Evolutionary conservation across 2,888 invertebrate genomes (phyloP).

Genomic region (Lasioglossum malachurum): DNA sequence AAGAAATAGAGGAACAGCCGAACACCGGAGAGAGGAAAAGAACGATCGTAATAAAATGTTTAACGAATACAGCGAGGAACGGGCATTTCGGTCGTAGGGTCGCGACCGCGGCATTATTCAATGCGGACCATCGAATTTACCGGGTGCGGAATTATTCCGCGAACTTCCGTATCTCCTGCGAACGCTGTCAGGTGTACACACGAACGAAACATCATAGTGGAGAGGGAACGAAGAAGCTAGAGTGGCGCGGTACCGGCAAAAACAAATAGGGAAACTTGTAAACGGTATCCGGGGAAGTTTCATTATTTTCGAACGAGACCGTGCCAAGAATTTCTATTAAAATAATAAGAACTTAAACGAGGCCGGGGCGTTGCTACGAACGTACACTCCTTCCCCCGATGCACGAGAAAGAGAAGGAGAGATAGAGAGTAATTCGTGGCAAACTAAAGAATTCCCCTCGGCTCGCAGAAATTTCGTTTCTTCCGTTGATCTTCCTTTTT

Average conservation of each 20-base stretch:
- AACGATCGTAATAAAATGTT: slow-evolving; percentile 27
- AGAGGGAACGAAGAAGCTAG: background rate
- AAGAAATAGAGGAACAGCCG: background rate
- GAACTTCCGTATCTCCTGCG: slow-evolving; percentile 8
- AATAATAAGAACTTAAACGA: slow-evolving; percentile 62
- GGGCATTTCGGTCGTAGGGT: background rate
- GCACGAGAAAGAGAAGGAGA: background rate
- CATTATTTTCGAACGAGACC: slow-evolving; percentile 65
- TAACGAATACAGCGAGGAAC: slow-evolving; percentile 42
- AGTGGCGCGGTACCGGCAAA: slow-evolving; percentile 32
- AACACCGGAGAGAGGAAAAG: background rate
- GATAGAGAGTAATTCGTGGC: slow-evolving; percentile 30
- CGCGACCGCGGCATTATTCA: slow-evolving; percentile 39
- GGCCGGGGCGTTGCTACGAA: slow-evolving; percentile 30
- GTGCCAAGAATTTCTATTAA: slow-evolving; percentile 65
- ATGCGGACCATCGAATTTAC: slow-evolving; percentile 40
- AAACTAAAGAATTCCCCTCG: slow-evolving; percentile 17
- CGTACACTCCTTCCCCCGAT: background rate
- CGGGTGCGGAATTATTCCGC: slow-evolving; percentile 17
- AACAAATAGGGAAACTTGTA: slow-evolving; percentile 66
- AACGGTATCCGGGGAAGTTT: slow-evolving; percentile 56
- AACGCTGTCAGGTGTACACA: slow-evolving; percentile 21
- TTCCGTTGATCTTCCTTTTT: background rate
- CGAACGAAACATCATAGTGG: slow-evolving; percentile 2
- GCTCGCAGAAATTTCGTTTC: slow-evolving; percentile 35